Base-by-base conservation (phyloP, 2,113 vertebrate species). In the Salvator merianae region DNA sequence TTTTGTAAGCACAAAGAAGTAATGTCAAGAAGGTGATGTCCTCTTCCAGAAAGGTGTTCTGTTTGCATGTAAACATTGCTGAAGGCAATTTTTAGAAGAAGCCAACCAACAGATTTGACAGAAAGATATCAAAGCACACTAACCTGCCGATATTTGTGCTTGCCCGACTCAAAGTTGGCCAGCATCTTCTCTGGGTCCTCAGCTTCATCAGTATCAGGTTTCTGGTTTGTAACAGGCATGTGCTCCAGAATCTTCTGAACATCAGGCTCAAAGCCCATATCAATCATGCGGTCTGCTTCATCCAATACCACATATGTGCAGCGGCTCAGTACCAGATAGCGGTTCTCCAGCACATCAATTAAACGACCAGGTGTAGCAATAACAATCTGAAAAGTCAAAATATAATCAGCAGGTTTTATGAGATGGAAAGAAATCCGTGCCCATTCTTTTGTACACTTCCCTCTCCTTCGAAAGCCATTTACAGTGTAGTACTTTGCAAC, bases 181-280 rank as follows among this genome's bases (percentile, higher is more conserved):
- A 96, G 92, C 98, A 99, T 99, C 92, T 99, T 99, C 92, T 99
- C 98, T 0, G 98, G 98, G 89, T 99, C 98, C 93, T 99, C 98
- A 0, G 98, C 98, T 90, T 99, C 98, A 0, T 99, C 98, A 0
- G 98, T 99, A 94, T 99, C 98, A 0, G 98, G 98, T 87, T 99
- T 99, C 93, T 99, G 98, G 94, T 99, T 99, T 93, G 97, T 98
- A 89, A 99, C 98, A 0, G 98, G 98, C 96, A 99, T 98, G 95
- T 99, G 97, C 92, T 99, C 98, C 91, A 99, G 94, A 87, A 99
- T 99, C 95, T 99, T 99, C 91, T 99, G 98, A 69, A 99, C 98
- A 0, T 99, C 98, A 0, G 98, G 98, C 94, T 99, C 98, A 8
- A 99, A 99, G 90, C 98, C 98, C 98, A 99, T 99, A 94, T 99